Base-by-base conservation (phyloP, 1,140 invertebrate genomes). In the Eurosta solidaginis region DNA sequence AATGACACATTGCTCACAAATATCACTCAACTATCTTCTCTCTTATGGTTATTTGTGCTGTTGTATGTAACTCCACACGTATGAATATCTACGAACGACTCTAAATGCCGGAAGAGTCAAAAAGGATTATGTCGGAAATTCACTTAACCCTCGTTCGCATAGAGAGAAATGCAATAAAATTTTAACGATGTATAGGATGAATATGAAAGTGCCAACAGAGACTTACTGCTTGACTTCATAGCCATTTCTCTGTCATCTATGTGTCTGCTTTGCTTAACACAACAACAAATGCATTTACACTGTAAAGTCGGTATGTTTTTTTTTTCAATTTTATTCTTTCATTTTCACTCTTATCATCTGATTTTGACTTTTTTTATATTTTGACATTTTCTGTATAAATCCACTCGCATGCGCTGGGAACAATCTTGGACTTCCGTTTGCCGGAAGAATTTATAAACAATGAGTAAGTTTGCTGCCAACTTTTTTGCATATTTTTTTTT, bases 401-500 rank as follows among this genome's bases (percentile, higher is more conserved):
- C 33, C 59, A 40, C 40, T 68, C 59, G 59, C 33, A 20, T 27
- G 59, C 59, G 10, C 17, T 20, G n/a, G 59, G 33, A 68, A 33
- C 27, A 68, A 40, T 68, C 59, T 68, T 42, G 36, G 33, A 68
- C 59, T 68, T 68, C 59, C 59, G 59, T 12, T n/a, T 9, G 27
- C 59, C 59, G 59, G 59, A 42, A 68, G 59, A 68, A 68, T 68
- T 68, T 68, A 68, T 68, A 68, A 68, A 20, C 59, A 68, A 42
- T 42, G 59, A 68, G 33, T 40, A 20, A 40, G 33, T 40, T 20
- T 36, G 33, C 17, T 68, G 22, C 27, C 33, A 40, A n/a, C n/a
- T n/a, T 36, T 42, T 68, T 68, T 68, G 6, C 12, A 9, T 59
- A 54, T 7, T 54, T 54, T 27, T 10, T 33, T 17, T 59, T 33